Evolutionary conservation across 2,888 invertebrate genomes (phyloP).

Genomic region (Carcina quercana): DNA sequence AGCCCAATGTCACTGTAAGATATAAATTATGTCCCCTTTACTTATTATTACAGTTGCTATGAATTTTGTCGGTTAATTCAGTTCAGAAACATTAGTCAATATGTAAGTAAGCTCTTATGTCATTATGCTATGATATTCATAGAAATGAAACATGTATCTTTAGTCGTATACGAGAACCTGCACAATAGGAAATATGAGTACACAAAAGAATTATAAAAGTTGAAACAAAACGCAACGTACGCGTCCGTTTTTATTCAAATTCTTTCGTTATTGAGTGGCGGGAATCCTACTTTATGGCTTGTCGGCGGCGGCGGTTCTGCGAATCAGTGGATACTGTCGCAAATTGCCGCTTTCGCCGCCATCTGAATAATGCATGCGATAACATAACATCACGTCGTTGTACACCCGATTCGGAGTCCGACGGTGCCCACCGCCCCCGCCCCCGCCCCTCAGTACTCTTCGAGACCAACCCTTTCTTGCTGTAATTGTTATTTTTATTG

Average conservation of each 20-base stretch:
- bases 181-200: too few species aligned
- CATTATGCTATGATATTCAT: too few species aligned
- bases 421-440: conserved; percentile 21
- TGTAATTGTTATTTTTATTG: too few species aligned
- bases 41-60: neutral
- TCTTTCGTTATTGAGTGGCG: conserved; percentile 60
- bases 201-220: neutral
- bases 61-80: neutral
- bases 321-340: conserved; percentile 72
- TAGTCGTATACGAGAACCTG: too few species aligned
- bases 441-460: conserved; percentile 18
- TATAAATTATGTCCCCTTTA: neutral
- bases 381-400: conserved; percentile 68
- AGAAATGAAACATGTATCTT: too few species aligned
- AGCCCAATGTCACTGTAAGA: conserved; percentile 6
- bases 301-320: conserved; percentile 63
- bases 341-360: conserved; percentile 73
- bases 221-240: too few species aligned
- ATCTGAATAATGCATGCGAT: conserved; percentile 72
- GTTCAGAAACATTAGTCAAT: neutral
- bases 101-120: too few species aligned
- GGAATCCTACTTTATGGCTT: conserved; percentile 64
- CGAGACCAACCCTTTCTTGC: too few species aligned
- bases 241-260: conserved; percentile 50
- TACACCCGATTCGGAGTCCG: conserved; percentile 29